Base-by-base conservation (phyloP, 1,140 invertebrate species). In the Diorhabda sublineata region DNA sequence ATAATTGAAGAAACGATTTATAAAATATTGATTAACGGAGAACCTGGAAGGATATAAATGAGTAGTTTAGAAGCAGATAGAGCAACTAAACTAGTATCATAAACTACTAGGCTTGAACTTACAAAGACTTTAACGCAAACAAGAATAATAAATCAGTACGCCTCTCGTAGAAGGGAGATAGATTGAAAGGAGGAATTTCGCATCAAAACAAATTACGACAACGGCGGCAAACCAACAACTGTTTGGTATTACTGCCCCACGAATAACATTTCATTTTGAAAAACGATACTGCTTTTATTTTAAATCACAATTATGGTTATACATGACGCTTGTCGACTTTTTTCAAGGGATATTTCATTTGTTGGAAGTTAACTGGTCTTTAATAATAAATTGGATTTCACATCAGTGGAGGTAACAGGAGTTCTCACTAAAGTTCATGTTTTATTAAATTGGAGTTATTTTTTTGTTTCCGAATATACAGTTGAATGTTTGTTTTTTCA, bases 261-360 rank as follows among this genome's bases (percentile, higher is more conserved):
- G 47, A 52, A 52, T 52, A 52, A 52, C 47, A 52, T 52, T 52
- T 52, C 47, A 52, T 52, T 52, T 52, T 52, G 47, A 52, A 52
- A 52, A 52, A 52, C 47, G 47, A 52, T 52, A 52, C 47, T 52
- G 47, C 47, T 52, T 52, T 52, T 52, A 52, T 52, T 52, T 52
- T 52, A 52, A 52, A 52, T 52, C 47, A 52, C 47, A 52, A 52
- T 52, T 52, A 52, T 52, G 47, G 47, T n/a, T 52, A n/a, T 52
- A 8, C 47, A 52, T n/a, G 47, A n/a, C 47, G 47, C 47, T 52
- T 52, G 47, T 52, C n/a, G 47, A 52, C 47, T 52, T 52, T 52
- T 52, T 52, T 52, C 47, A n/a, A 3, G 47, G 47, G 3, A 52
- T 52, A 52, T 52, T 52, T 52, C 47, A 52, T 52, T 52, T 8